A percentile compares a stretch with the other conserved stretches of the same genome.
phyloP scores from a whole-genome alignment of 2,113 vertebrate species.

The Seriola quinqueradiata region DNA sequence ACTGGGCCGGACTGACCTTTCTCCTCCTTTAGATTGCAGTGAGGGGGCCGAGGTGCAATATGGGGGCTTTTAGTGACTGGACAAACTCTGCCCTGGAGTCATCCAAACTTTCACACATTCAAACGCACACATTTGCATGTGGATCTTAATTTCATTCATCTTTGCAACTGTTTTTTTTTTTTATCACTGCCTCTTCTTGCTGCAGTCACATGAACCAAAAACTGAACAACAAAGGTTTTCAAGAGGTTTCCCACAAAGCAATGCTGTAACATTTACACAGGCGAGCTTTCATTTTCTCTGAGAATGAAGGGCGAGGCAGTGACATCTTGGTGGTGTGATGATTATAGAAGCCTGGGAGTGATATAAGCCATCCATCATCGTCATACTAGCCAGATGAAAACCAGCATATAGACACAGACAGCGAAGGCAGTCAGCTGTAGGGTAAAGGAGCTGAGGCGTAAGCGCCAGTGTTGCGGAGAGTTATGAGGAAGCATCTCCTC shows the following conservation, averaged over 20 bases:
- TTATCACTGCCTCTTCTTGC: neutral
- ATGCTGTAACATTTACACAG: slow-evolving; percentile 22
- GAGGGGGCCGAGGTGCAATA: slow-evolving; percentile 12
- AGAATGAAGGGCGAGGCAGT: slow-evolving; percentile 21
- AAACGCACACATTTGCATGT: neutral
- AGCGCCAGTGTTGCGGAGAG: neutral
- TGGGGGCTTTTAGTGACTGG: slow-evolving; percentile 2
- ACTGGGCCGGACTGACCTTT: slow-evolving; percentile 70
- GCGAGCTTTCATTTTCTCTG: slow-evolving; percentile 19
- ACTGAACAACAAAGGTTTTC: slow-evolving; percentile 4
- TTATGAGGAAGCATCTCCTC: slow-evolving; percentile 33
- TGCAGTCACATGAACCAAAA: neutral
- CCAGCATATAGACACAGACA: neutral
- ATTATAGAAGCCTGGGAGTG: slow-evolving; percentile 41
- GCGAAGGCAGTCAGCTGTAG: slow-evolving; percentile 32
- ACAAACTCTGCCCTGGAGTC: neutral
- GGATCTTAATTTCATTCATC: neutral
- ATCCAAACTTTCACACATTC: neutral
- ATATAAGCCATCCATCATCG: slow-evolving; percentile 47
- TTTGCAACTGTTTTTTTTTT: neutral
- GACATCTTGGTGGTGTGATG: slow-evolving; percentile 43
- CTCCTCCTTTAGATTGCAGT: slow-evolving; percentile 18
- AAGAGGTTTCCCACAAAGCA: neutral
- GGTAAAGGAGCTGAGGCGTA: slow-evolving; percentile 9
- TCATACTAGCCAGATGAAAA: slow-evolving; percentile 35